Evolutionary conservation across 2,113 vertebrate genomes (phyloP).

Genomic region (Aleadryas rufinucha): DNA sequence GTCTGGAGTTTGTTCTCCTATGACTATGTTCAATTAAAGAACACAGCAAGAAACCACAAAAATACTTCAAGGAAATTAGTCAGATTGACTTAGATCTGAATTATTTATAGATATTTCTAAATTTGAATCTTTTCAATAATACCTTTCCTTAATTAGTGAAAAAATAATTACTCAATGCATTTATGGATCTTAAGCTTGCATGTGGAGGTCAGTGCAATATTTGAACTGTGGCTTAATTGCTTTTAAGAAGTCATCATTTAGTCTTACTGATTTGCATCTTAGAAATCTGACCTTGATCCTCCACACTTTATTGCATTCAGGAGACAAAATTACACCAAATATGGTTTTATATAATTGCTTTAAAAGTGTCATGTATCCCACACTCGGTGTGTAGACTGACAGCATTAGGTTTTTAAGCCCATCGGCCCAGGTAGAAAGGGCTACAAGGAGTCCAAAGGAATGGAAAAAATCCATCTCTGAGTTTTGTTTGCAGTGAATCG

Average conservation of each 20-base stretch:
- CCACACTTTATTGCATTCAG: neutral
- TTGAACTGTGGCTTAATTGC: neutral
- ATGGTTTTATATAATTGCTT: neutral
- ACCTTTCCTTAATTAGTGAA: conserved; percentile 7
- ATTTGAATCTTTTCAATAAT: conserved; percentile 17
- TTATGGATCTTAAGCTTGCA: conserved; percentile 9
- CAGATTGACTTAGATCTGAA: conserved; percentile 36
- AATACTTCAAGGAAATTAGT: conserved; percentile 49
- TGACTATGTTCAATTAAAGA: conserved; percentile 62
- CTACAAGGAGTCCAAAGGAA: neutral
- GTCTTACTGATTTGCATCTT: neutral
- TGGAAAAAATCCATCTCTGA: neutral
- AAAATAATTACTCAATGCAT: neutral
- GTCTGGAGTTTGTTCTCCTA: conserved; percentile 6
- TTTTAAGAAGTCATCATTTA: neutral
- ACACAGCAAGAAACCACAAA: conserved; percentile 50
- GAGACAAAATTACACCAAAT: neutral
- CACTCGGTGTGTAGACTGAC: neutral
- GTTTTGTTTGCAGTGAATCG: neutral
- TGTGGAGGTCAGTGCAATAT: neutral
- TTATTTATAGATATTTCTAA: conserved; percentile 56
- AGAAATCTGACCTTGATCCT: neutral
- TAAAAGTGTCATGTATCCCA: neutral
- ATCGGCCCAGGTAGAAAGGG: neutral
- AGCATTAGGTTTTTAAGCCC: neutral